These are phyloP conservation scores for Callopanchax toddi DNA, from an alignment of 2,113 vertebrate genomes.

Conservation along the genomic window DNA sequence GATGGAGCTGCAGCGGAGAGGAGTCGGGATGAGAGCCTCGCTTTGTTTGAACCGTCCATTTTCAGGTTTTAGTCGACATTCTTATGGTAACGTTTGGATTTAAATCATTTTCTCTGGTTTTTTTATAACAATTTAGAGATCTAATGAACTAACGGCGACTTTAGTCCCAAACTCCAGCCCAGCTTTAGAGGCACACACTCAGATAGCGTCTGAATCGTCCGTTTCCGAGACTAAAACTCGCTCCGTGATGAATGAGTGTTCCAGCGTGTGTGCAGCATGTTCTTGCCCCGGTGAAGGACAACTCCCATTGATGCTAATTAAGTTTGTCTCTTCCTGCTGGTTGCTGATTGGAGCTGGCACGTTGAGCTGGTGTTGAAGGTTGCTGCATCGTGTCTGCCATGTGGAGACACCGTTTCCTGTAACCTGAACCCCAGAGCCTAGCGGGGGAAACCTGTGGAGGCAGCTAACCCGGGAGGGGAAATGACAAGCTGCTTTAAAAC, in stretches of 20 bases:
- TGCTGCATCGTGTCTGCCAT: constrained; percentile 60
- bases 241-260: constrained; percentile 7
- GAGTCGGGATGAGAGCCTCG: constrained; percentile 19
- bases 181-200: no score
- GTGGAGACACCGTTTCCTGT: constrained; percentile 76
- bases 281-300: constrained; percentile 12
- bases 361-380: constrained; percentile 69
- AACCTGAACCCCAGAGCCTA: constrained; percentile 66
- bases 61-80: no score
- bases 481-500: constrained; percentile 74
- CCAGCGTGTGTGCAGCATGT: constrained; percentile 38
- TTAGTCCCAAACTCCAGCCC: no score
- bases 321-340: constrained; percentile 63
- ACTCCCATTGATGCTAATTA: constrained; percentile 64
- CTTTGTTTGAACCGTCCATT: no score
- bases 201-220: no score
- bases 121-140: no score
- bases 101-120: no score
- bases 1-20: constrained; percentile 64
- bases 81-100: no score
- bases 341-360: constrained; percentile 57
- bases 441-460: constrained; percentile 59
- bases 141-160: no score
- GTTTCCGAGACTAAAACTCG: no score
- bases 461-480: constrained; percentile 59